Conservation (phyloP, 1,140 invertebrate genomes). For the Asobara japonica region DNA sequence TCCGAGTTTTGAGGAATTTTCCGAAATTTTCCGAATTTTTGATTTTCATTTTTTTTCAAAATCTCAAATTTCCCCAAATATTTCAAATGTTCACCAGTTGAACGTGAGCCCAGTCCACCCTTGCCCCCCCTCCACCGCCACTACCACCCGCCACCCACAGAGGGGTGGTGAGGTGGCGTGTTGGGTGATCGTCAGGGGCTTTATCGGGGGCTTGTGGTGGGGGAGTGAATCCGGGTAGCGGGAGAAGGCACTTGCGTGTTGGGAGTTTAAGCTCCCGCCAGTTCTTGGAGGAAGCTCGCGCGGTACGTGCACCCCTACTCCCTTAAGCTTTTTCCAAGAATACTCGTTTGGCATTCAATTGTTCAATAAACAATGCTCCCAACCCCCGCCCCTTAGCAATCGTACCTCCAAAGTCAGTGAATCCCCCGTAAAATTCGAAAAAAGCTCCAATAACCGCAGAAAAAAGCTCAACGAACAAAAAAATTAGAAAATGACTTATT, state of each 20-base stretch:
- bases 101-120: background rate
- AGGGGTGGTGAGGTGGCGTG: background rate
- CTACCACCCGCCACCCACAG: too few species aligned
- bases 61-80: background rate
- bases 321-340: constrained; percentile 1
- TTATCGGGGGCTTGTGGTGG: constrained; percentile 7
- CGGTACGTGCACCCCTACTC: constrained; percentile 38
- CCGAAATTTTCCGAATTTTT: too few species aligned
- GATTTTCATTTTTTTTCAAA: background rate
- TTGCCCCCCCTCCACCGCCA: background rate
- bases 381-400: background rate
- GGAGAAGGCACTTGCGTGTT: constrained; percentile 21
- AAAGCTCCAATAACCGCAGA: too few species aligned
- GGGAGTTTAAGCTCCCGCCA: constrained; percentile 41
- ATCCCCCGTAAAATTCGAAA: too few species aligned
- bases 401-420: too few species aligned
- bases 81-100: background rate
- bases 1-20: too few species aligned
- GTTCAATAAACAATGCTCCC: background rate
- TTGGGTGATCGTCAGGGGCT: constrained; percentile 18
- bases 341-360: too few species aligned
- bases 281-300: constrained; percentile 51
- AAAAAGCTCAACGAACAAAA: too few species aligned
- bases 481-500: too few species aligned
- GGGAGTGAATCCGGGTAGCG: constrained; percentile 3